Evolutionary conservation across 53 echinoderm and acorn worm species (phyloP).

Genomic region (Apostichopus leukothele): DNA sequence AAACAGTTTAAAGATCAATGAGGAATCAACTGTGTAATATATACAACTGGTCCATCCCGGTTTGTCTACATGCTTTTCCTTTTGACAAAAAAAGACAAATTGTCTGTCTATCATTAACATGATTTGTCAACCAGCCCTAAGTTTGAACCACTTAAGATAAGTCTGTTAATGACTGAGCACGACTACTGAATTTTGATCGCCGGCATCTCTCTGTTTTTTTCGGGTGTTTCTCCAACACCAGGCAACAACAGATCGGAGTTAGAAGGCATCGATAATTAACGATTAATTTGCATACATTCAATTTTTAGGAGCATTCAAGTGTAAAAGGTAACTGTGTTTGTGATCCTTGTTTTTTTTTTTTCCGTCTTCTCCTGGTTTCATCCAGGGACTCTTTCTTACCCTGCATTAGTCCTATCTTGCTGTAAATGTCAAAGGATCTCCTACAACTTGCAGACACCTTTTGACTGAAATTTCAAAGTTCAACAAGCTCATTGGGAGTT

Average conservation of each 20-base stretch:
- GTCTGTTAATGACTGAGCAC: too few relatives aligned
- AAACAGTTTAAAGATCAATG: too few relatives aligned
- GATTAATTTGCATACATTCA: slow-evolving; percentile 43
- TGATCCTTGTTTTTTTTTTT: neutral
- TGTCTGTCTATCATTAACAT: too few relatives aligned
- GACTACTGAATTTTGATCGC: too few relatives aligned
- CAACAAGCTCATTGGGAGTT: slow-evolving; percentile 32
- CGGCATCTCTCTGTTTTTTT: too few relatives aligned
- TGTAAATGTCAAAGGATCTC: slow-evolving; percentile 32
- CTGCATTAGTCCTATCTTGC: slow-evolving; percentile 3
- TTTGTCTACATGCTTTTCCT: too few relatives aligned
- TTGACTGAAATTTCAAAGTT: slow-evolving; percentile 50
- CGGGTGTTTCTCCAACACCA: neutral
- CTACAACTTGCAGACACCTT: slow-evolving; percentile 47
- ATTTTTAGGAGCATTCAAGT: slow-evolving; percentile 28
- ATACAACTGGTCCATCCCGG: too few relatives aligned
- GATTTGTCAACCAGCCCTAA: too few relatives aligned
- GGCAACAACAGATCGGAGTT: neutral
- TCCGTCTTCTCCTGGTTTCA: slow-evolving; percentile 5
- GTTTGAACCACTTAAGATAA: too few relatives aligned
- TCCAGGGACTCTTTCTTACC: slow-evolving; percentile 37
- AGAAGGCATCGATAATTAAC: slow-evolving; percentile 17
- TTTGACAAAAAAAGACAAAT: too few relatives aligned
- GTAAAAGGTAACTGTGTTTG: slow-evolving; percentile 28
- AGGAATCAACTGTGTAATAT: too few relatives aligned